Percentiles rank a stretch among this genome's conserved stretches.
Evolutionary conservation across 2,113 vertebrate genomes (phyloP).

Genomic region (Acrocephalus kingi): DNA sequence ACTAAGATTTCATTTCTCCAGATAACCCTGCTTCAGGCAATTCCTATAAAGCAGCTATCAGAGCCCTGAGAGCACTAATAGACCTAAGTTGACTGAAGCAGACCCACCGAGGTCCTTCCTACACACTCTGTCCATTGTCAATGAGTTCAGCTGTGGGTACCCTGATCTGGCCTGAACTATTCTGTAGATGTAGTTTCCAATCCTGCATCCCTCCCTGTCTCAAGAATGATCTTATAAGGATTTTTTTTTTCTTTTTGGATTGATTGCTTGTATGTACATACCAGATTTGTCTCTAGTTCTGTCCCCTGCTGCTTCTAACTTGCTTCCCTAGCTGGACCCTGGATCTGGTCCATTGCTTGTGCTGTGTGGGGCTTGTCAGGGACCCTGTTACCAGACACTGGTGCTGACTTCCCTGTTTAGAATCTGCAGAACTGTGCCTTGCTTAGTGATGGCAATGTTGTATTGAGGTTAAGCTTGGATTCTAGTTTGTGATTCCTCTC

Average conservation of each 20-base stretch:
- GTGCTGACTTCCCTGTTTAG: not conserved
- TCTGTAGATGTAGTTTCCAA: not conserved
- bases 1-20: not conserved
- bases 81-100: not conserved
- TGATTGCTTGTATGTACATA: rapidly evolving
- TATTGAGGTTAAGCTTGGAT: not conserved
- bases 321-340: not conserved
- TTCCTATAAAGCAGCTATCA: not conserved
- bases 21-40: not conserved
- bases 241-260: not conserved
- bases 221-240: not conserved
- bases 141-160: rapidly evolving
- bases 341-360: not conserved
- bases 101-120: not conserved
- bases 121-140: not conserved
- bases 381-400: not conserved
- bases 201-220: not conserved
- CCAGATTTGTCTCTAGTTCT: not conserved
- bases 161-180: not conserved
- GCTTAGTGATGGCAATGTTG: not conserved
- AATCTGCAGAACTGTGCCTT: not conserved
- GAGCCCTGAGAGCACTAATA: not conserved
- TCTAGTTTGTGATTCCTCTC: not conserved
- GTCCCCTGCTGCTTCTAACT: not conserved
- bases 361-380: not conserved